Evolutionary conservation across 35 echinoderm and acorn worm genomes (phyloP).

Genomic region (Stichopus chloronotus): DNA sequence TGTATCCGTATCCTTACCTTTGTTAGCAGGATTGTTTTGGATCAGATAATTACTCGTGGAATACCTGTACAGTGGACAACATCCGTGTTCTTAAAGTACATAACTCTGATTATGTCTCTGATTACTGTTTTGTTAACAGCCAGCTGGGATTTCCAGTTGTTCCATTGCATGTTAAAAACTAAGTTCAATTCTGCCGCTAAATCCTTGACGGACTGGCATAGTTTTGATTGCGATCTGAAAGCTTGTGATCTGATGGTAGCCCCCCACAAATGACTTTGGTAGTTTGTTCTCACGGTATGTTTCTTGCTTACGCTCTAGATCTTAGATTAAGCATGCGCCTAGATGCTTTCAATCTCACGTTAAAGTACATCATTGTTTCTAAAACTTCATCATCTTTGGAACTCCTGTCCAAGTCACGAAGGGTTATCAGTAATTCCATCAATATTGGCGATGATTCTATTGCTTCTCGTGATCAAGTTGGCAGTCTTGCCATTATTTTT

Average conservation of each 20-base stretch:
- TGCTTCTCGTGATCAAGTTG: no score
- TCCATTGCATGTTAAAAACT: constrained; percentile 20
- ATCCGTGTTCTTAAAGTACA: background rate
- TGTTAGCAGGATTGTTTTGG: background rate
- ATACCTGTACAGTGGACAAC: background rate
- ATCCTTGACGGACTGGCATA: constrained; percentile 11
- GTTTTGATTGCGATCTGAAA: constrained; percentile 16
- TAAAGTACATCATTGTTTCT: no score
- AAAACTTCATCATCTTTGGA: no score
- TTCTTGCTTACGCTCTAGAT: background rate
- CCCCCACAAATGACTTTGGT: background rate
- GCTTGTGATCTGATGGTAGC: no score
- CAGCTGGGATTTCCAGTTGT: constrained; percentile 12
- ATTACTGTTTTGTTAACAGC: background rate
- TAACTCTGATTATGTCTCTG: constrained; percentile 15
- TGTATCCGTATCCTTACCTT: background rate
- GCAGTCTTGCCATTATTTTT: no score
- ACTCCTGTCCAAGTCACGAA: no score
- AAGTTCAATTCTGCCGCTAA: background rate
- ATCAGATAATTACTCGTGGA: constrained; percentile 1
- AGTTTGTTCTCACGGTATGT: background rate
- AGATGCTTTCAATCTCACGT: no score
- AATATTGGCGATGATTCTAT: no score
- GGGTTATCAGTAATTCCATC: no score
- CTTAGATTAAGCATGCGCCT: background rate